Evolutionary conservation across 2,888 invertebrate species (phyloP).

Genomic region (Amitus sp.): DNA sequence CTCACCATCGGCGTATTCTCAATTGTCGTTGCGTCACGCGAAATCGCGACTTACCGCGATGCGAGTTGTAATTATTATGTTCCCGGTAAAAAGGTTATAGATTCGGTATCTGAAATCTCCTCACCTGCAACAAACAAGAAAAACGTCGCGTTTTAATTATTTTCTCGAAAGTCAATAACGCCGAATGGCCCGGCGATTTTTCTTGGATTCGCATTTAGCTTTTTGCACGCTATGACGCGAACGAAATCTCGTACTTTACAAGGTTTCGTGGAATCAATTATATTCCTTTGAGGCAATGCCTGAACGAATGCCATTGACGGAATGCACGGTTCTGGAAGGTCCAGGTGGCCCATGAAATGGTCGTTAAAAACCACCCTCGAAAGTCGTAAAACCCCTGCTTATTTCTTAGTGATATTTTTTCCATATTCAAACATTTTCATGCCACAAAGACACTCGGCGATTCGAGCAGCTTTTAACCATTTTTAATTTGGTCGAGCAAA

Average conservation of each 20-base stretch:
- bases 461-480: constrained; percentile 9
- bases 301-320: constrained; percentile 30
- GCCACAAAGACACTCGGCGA: constrained; percentile 15
- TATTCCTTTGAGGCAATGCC: constrained; percentile 21
- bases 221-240: constrained; percentile 10
- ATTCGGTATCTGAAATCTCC: neutral
- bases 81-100: neutral
- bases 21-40: neutral
- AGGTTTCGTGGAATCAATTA: constrained; percentile 33
- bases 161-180: neutral
- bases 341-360: constrained; percentile 54
- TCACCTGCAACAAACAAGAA: constrained; percentile 34
- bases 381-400: constrained; percentile 47
- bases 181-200: constrained; percentile 3
- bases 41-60: neutral
- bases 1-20: no score
- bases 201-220: constrained; percentile 9
- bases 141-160: constrained; percentile 1
- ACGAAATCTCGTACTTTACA: constrained; percentile 28
- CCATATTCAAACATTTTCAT: constrained; percentile 28
- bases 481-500: neutral
- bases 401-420: constrained; percentile 27
- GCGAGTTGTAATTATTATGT: neutral
- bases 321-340: constrained; percentile 34
- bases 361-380: constrained; percentile 40